Conservation (phyloP, 2,113 vertebrate genomes). For the Trichechus manatus region DNA sequence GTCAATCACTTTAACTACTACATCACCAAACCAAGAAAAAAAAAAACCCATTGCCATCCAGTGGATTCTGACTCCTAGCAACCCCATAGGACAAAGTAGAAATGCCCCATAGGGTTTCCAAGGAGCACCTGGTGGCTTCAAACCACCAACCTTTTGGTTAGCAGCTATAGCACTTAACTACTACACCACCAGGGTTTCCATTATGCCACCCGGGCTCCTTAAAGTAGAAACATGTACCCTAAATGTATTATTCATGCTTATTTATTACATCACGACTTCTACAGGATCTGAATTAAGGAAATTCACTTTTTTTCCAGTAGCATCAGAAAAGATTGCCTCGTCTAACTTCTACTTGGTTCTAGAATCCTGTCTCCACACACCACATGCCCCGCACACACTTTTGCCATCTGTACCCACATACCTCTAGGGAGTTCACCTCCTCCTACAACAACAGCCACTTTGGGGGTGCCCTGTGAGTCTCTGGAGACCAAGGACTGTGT, state of each 20-base stretch:
- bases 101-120: too few species aligned
- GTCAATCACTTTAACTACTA: too few species aligned
- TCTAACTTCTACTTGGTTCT: not conserved
- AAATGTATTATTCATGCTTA: not conserved
- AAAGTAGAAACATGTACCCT: rapidly evolving
- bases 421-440: not conserved
- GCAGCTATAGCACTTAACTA: too few species aligned
- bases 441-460: not conserved
- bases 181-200: too few species aligned
- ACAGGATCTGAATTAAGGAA: not conserved
- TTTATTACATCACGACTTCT: not conserved
- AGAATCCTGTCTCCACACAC: not conserved
- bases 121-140: too few species aligned
- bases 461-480: not conserved
- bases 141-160: too few species aligned
- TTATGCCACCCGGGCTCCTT: not conserved
- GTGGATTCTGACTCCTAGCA: too few species aligned
- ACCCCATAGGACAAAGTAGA: too few species aligned
- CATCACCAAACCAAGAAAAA: too few species aligned
- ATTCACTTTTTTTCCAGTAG: not conserved
- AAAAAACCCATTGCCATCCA: too few species aligned
- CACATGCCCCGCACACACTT: not conserved
- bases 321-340: not conserved
- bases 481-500: not conserved
- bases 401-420: not conserved